phyloP scores from a whole-genome alignment of 2,888 invertebrate species.

The Pantelozetes paolii region DNA sequence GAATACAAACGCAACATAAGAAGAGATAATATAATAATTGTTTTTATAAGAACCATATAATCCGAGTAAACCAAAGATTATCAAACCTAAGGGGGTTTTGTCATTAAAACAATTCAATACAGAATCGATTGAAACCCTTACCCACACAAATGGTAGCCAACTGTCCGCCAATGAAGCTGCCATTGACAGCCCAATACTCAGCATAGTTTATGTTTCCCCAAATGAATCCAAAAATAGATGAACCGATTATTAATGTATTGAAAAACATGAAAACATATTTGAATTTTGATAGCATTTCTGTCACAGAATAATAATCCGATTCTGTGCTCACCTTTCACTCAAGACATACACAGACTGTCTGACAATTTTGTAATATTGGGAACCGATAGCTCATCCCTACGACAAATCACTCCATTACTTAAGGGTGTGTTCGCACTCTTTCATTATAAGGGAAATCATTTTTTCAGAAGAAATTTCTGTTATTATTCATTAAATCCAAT shows the following conservation, averaged over 20 bases:
- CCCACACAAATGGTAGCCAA: conserved; percentile 39
- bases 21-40: conserved; percentile 30
- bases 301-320: background rate
- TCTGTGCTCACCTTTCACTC: background rate
- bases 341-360: background rate
- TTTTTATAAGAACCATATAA: conserved; percentile 36
- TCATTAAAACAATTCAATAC: background rate
- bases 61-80: conserved; percentile 38
- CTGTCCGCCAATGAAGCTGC: conserved; percentile 40
- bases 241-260: conserved; percentile 35
- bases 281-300: conserved; percentile 11
- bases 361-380: background rate
- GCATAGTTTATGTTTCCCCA: conserved; percentile 40
- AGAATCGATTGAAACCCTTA: background rate
- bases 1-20: conserved; percentile 25
- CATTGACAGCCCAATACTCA: conserved; percentile 30
- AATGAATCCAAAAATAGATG: conserved; percentile 39
- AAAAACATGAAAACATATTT: conserved; percentile 33
- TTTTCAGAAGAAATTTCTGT: background rate
- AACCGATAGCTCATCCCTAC: background rate
- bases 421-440: conserved; percentile 12
- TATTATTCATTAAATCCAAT: conserved; percentile 20
- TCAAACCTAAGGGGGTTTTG: background rate
- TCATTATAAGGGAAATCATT: background rate
- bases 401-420: conserved; percentile 9